A percentile compares a stretch with the other conserved stretches of the same genome.
Evolutionary conservation across 1,140 invertebrate genomes (phyloP).

Genomic region (Drosophila repletoides): DNA sequence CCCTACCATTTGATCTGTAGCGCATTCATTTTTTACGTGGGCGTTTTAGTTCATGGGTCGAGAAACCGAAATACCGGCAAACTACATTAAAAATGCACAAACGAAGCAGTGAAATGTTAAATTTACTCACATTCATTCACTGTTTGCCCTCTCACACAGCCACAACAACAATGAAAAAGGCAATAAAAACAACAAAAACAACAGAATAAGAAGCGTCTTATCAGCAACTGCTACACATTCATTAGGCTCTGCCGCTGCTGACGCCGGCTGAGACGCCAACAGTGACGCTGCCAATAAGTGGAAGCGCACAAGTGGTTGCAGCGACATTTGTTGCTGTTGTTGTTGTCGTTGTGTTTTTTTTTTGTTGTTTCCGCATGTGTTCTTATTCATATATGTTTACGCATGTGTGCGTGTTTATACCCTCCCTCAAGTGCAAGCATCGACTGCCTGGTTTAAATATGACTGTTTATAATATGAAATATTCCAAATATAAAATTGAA

Average conservation of each 20-base stretch:
- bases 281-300: conserved; percentile 75
- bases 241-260: conserved; percentile 33
- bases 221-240: conserved; percentile 45
- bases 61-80: conserved; percentile 54
- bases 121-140: conserved; percentile 61
- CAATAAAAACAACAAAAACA: conserved; percentile 10
- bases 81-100: conserved; percentile 42
- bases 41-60: conserved; percentile 47
- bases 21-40: conserved; percentile 44
- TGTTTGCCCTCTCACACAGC: conserved; percentile 20
- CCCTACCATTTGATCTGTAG: conserved; percentile 13
- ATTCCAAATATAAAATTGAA: neutral
- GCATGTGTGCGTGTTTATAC: conserved; percentile 16
- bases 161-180: conserved; percentile 43
- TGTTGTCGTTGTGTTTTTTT: conserved; percentile 2
- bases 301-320: conserved; percentile 61
- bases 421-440: neutral
- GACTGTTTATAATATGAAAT: too few species aligned
- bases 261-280: too few species aligned
- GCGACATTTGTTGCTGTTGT: conserved; percentile 36
- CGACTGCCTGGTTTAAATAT: neutral
- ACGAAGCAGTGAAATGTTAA: conserved; percentile 56
- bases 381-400: neutral
- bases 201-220: conserved; percentile 45
- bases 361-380: conserved; percentile 46